phyloP scores from a whole-genome alignment of 2,888 invertebrate genomes.

The Notodonta dromedarius region DNA sequence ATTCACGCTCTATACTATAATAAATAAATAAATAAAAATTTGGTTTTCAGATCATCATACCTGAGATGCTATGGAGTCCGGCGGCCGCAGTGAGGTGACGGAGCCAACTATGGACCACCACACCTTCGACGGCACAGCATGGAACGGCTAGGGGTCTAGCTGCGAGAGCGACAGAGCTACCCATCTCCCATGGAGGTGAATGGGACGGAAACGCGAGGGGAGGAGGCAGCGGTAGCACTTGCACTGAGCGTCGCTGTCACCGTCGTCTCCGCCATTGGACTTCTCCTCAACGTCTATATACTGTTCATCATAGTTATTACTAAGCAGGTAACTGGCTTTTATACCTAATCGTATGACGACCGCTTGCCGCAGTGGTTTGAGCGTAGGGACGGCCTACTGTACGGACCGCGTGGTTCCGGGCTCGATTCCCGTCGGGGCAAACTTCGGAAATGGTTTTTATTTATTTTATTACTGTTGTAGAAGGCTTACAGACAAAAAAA shows the following conservation, averaged over 20 bases:
- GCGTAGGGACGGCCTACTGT: too few relatives aligned
- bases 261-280: constrained; percentile 88
- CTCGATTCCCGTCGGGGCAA: too few relatives aligned
- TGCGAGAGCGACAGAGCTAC: constrained; percentile 53
- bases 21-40: too few relatives aligned
- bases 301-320: constrained; percentile 88
- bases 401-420: too few relatives aligned
- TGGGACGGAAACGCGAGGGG: constrained; percentile 72
- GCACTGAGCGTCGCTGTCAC: constrained; percentile 87
- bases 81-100: constrained; percentile 77
- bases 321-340: constrained; percentile 83
- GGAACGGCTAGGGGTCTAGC: constrained; percentile 54
- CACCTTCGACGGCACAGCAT: constrained; percentile 38
- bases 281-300: constrained; percentile 90
- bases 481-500: too few relatives aligned
- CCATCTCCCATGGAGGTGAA: constrained; percentile 67
- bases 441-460: not conserved
- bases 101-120: constrained; percentile 40
- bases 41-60: constrained; percentile 53
- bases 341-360: not conserved
- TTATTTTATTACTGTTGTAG: too few relatives aligned
- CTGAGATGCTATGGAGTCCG: constrained; percentile 74
- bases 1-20: too few relatives aligned
- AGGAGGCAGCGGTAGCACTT: constrained; percentile 86
- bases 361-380: too few relatives aligned